phyloP scores from a whole-genome alignment of 2,888 invertebrate genomes.

The Pseudococcus longispinus region DNA sequence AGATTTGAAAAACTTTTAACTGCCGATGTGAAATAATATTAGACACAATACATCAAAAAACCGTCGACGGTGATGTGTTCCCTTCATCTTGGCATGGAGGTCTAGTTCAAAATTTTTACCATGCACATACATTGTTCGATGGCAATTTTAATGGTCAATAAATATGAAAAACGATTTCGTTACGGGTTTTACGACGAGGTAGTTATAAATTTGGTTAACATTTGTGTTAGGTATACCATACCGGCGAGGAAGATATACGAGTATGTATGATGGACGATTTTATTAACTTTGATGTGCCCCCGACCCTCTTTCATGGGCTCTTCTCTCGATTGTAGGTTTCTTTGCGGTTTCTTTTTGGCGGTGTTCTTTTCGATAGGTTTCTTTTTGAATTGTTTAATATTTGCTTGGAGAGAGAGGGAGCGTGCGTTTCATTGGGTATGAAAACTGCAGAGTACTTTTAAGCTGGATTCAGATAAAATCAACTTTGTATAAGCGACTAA shows the following conservation, averaged over 20 bases:
- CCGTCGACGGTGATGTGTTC: slow-evolving; percentile 2
- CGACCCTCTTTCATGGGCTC: background rate
- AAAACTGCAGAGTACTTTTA: no score
- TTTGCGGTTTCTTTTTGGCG: no score
- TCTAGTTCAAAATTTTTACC: slow-evolving; percentile 3
- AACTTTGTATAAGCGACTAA: no score
- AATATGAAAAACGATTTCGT: slow-evolving; percentile 26
- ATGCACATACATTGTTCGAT: slow-evolving; percentile 10
- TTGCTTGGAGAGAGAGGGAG: no score
- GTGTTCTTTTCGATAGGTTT: no score
- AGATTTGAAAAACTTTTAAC: slow-evolving; percentile 14
- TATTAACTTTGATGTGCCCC: background rate
- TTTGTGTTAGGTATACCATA: slow-evolving; percentile 16
- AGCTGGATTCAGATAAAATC: no score
- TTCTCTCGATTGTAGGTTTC: background rate
- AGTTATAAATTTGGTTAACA: slow-evolving; percentile 36
- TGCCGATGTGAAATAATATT: slow-evolving; percentile 12
- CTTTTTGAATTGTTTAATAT: no score
- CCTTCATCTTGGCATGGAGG: background rate
- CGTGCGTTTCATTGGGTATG: no score
- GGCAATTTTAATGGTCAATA: slow-evolving; percentile 22
- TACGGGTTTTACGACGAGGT: slow-evolving; percentile 13
- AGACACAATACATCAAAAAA: slow-evolving; percentile 41
- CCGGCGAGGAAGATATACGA: background rate
- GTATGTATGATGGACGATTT: background rate